A percentile compares a stretch with the other conserved stretches of the same genome.
phyloP scores from a whole-genome alignment of 2,888 invertebrate genomes.

The Philereme transversata region DNA sequence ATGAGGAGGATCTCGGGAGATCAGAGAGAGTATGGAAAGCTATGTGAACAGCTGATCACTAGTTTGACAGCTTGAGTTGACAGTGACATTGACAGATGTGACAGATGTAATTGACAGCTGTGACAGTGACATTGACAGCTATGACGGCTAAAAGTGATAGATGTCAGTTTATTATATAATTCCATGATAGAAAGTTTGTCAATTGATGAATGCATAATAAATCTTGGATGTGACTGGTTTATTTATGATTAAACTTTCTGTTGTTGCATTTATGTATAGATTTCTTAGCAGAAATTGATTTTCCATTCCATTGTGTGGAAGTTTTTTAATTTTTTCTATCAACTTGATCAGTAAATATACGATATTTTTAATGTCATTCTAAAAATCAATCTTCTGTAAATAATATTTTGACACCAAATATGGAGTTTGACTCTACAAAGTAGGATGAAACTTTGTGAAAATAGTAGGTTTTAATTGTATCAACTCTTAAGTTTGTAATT shows the following conservation, averaged over 20 bases:
- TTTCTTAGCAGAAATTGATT: slow-evolving; percentile 22
- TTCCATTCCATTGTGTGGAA: slow-evolving; percentile 33
- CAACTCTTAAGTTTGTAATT: slow-evolving; percentile 24
- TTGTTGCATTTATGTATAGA: slow-evolving; percentile 35
- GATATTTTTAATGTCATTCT: slow-evolving; percentile 1
- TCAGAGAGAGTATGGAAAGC: slow-evolving; percentile 92
- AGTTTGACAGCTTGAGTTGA: slow-evolving; percentile 88
- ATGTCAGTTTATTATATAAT: not conserved
- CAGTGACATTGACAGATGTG: slow-evolving; percentile 1
- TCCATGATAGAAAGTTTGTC: not conserved
- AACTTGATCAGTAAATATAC: not conserved
- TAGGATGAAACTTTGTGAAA: slow-evolving; percentile 28
- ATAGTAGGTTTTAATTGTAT: slow-evolving; percentile 29
- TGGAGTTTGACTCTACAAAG: slow-evolving; percentile 33
- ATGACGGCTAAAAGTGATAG: too few species aligned
- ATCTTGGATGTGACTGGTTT: slow-evolving; percentile 1
- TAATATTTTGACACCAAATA: slow-evolving; percentile 38
- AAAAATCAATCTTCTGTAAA: slow-evolving; percentile 17
- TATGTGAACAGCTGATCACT: slow-evolving; percentile 94
- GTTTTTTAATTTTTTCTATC: slow-evolving; percentile 6
- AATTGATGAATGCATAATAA: not conserved
- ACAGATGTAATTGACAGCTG: too few species aligned
- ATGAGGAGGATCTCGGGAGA: slow-evolving; percentile 95
- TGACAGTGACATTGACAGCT: not conserved
- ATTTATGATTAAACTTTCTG: slow-evolving; percentile 10